Evolutionary conservation across 2,888 invertebrate species (phyloP), one percentile per base, ranked within the genome.

Genomic region (Drosophila peninsularis): DNA sequence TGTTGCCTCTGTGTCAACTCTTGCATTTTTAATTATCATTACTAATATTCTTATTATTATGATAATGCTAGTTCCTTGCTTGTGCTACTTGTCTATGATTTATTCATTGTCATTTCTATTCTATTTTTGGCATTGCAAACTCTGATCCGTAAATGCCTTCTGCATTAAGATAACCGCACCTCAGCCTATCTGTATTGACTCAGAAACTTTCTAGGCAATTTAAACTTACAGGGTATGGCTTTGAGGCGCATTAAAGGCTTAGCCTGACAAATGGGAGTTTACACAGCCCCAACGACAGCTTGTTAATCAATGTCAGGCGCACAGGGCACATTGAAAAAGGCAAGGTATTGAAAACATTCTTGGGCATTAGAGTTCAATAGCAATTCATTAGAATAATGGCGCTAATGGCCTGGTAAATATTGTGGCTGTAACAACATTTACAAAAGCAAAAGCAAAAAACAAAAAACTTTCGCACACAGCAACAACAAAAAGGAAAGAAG

Each of bases 371-470:
- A 71, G 72, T 82, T 82, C 84, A 76, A 85, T 88, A 72, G 85
- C 86, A 84, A 87, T 87, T 83, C 88, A 81, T 89, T 85, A 90
- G 87, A 83, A 83, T 88, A 90, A 89, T 85, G 76, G 78, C 78
- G 80, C 80, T 87, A 90, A 90, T 89, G 88, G 89, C 64, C 79
- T 82, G 85, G 88, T 80, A 89, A 89, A 89, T 78, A 90, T 84
- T 78, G 70, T 50, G 78, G 64, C 49, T 53, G 32, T 32, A 68
- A 34, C 45, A 70, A 60, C 41, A 70, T 45, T 54, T 49, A 24
- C 64, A 55, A 64, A 54, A 75, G 50, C 70, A 74, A 62, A 54
- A 60, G 53, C 53, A 37, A 37, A 60, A 54, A 60, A 55, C 53
- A 37, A 37, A 60, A 61, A 36, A 52, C 52, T 52, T 52, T 37